Evolutionary conservation across 2,113 vertebrate species (phyloP), one percentile per base, ranked within the genome.

Genomic region (Speoplatyrhinus poulsoni): DNA sequence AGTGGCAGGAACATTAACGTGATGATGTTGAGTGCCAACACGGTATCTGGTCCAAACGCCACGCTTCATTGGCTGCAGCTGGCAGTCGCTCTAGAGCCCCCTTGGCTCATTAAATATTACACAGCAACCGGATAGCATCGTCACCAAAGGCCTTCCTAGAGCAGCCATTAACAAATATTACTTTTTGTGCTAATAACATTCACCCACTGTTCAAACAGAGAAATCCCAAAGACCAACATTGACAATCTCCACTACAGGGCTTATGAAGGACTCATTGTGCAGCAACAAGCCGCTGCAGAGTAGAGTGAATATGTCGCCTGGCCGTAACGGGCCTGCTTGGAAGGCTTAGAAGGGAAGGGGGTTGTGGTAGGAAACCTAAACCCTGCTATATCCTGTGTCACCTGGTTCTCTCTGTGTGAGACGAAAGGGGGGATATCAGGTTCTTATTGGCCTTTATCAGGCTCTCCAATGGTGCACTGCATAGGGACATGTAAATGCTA

Each of bases 41-140:
- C 7, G 36, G 36, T 41, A 56, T n/a, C 54, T 56, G 9, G n/a
- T 16, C 53, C 4, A 71, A 52, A 26, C 19, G 47, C 4, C 12
- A 52, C 8, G 15, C 4, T 1, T 62, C 9, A 52, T n/a, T 8
- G 52, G 48, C 9, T 60, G 58, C 48, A 36, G 12, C 7, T 57
- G 9, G 1, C 19, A 32, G 16, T 26, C 11, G 7, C 55, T 59
- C 32, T 19, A 57, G 49, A 68, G 12, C 56, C 65, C 65, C 58
- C 52, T 54, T 61, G 46, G 53, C 54, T 86, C 77, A 82, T 89
- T 70, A 79, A 88, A 81, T 81, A 85, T 87, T 87, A 79, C 66
- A 82, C 64, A 81, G 58, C 54, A 66, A 65, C 65, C 52, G 16
- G 52, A 67, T 73, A 61, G 59, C 47, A 46, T 57, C 11, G n/a